A percentile compares a stretch with the other conserved stretches of the same genome.
Evolutionary conservation across 2,113 vertebrate genomes (phyloP).

Genomic region (Empidonax traillii): DNA sequence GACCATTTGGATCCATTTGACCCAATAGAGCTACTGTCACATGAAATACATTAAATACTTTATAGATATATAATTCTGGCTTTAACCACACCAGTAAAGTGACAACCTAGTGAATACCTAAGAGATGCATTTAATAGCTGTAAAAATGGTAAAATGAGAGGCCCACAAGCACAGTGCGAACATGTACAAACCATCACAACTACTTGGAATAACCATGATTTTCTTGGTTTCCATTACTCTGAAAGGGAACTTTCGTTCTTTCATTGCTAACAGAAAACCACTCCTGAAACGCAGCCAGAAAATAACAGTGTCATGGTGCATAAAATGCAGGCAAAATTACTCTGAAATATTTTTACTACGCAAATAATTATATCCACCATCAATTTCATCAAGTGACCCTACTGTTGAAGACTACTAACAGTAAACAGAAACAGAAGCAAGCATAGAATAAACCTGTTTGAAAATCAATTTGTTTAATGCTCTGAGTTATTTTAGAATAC

Average conservation of each 20-base stretch:
- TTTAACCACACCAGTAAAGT: not conserved
- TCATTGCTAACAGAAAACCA: not conserved
- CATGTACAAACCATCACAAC: not conserved
- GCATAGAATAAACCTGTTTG: not conserved
- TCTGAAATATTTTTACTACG: slow-evolving; percentile 35
- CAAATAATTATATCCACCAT: slow-evolving; percentile 4
- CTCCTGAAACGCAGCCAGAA: slow-evolving; percentile 10
- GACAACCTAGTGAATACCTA: not conserved
- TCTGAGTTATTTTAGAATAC: not conserved
- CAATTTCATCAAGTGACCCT: slow-evolving; percentile 15
- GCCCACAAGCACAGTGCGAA: not conserved
- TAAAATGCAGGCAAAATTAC: slow-evolving; percentile 9
- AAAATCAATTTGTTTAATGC: slow-evolving; percentile 22
- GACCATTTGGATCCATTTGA: not conserved
- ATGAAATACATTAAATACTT: not conserved
- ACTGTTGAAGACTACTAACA: not conserved
- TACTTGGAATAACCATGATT: not conserved
- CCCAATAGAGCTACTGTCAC: not conserved
- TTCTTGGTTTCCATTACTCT: not conserved
- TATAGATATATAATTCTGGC: not conserved
- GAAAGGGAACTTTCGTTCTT: not conserved
- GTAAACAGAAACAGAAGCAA: slow-evolving; percentile 9
- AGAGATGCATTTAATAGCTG: not conserved
- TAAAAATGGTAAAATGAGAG: not conserved
- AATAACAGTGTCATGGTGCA: not conserved